These are phyloP conservation scores for Taurulus bubalis DNA, from an alignment of 2,113 vertebrate genomes.

Conservation along the genomic window DNA sequence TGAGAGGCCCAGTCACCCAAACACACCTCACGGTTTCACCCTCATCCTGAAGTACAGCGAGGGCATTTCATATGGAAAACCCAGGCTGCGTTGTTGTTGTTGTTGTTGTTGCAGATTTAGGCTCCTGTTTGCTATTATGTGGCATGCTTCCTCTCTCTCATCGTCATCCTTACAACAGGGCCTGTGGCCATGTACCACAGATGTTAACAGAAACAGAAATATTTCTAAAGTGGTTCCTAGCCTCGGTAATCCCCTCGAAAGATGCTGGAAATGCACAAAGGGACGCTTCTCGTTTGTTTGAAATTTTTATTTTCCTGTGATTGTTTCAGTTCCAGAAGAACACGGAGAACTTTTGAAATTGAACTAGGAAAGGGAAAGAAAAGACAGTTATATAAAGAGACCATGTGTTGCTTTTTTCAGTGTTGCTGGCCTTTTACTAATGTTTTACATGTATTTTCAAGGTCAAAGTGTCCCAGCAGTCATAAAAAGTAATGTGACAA, in stretches of 20 bases:
- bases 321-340: background rate
- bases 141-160: conserved; percentile 25
- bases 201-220: conserved; percentile 30
- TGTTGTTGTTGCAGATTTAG: conserved; percentile 22
- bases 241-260: background rate
- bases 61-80: conserved; percentile 50
- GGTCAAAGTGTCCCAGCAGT: conserved; percentile 11
- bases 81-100: conserved; percentile 26
- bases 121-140: conserved; percentile 52
- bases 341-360: background rate
- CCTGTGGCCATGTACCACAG: background rate
- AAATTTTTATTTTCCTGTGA: background rate
- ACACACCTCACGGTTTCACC: conserved; percentile 49
- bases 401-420: background rate
- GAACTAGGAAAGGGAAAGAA: background rate
- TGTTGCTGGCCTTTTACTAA: background rate
- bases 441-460: background rate
- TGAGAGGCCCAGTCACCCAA: conserved; percentile 43
- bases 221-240: conserved; percentile 9
- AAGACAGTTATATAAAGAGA: background rate
- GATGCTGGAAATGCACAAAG: conserved; percentile 13
- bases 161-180: conserved; percentile 14
- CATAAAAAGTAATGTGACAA: background rate
- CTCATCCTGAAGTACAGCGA: conserved; percentile 37
- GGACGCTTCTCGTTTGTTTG: background rate